Evolutionary conservation across 2,888 invertebrate genomes (phyloP).

Genomic region (Hydraecia micacea): DNA sequence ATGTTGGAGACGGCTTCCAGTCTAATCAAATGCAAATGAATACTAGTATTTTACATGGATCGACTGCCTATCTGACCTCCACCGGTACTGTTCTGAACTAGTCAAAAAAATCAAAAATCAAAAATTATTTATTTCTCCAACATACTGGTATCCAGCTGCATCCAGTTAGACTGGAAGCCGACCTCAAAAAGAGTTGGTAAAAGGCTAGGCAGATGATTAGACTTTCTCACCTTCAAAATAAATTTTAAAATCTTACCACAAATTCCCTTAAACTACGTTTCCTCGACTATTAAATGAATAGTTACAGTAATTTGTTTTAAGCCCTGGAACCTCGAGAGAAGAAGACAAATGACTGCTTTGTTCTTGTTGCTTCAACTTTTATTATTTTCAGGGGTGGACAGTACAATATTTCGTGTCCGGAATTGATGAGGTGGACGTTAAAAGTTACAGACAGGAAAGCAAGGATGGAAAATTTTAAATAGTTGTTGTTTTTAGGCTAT

Average conservation of each 20-base stretch:
- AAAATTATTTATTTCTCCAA: no score
- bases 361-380: constrained; percentile 17
- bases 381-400: constrained; percentile 48
- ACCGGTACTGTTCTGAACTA: no score
- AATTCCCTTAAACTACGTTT: not conserved
- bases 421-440: constrained; percentile 24
- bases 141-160: no score
- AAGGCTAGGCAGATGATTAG: no score
- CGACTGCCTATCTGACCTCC: no score
- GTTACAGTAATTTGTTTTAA: constrained; percentile 29
- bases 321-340: constrained; percentile 18
- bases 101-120: no score
- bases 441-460: not conserved
- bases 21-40: no score
- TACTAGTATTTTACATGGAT: no score
- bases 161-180: no score
- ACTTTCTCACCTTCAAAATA: not conserved
- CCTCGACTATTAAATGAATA: constrained; percentile 12
- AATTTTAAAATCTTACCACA: not conserved
- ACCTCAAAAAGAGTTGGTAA: no score
- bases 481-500: not conserved
- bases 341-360: constrained; percentile 38
- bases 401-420: constrained; percentile 31
- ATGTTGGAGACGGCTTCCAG: no score
- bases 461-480: not conserved